Base-by-base conservation (phyloP, 2,113 vertebrate genomes). In the Aix galericulata region DNA sequence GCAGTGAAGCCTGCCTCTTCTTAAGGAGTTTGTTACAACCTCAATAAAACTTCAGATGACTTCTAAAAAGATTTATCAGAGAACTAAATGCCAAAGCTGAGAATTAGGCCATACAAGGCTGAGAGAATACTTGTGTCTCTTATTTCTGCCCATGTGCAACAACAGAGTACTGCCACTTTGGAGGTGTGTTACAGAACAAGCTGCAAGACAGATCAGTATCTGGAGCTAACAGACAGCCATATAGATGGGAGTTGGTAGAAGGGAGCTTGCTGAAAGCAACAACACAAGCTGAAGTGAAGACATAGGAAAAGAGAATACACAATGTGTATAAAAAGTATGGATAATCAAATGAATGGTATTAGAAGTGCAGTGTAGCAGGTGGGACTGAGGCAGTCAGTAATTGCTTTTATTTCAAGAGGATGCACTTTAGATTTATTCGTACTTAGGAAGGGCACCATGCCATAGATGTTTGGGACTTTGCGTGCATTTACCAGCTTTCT, bases 191-290 rank as follows among this genome's bases (percentile, higher is more conserved):
- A 36, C n/a, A 38, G 66, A 67, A 40, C 32, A 59, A n/a, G 48
- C n/a, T 64, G 62, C 56, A 31, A 53, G 29, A 56, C 26, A 38
- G 13, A 31, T 42, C 8, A 46, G 3, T 12, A 36, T 12, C 12
- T 42, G 74, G 27, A 56, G 15, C 8, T 40, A 11, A 86, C 1
- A 20, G 9, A 5, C 1, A 26, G 53, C 6, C 31, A 63, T 18
- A 4, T 0, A 36, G 11, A 32, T 0, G 0, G 26, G 13, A 7
- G 9, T 17, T 53, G 59, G 29, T 7, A 56, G 26, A 52, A 46
- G 27, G 23, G 25, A 5, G 25, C 5, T 63, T 63, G 40, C 44
- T 1, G 4, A 83, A 66, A 73, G 8, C 3, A 48, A 22, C 16
- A 42, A 8, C 27, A 46, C 5, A 1, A 71, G 67, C 6, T 5